Base-by-base conservation (phyloP, 2,888 invertebrate genomes). In the Nomada goodeniana region DNA sequence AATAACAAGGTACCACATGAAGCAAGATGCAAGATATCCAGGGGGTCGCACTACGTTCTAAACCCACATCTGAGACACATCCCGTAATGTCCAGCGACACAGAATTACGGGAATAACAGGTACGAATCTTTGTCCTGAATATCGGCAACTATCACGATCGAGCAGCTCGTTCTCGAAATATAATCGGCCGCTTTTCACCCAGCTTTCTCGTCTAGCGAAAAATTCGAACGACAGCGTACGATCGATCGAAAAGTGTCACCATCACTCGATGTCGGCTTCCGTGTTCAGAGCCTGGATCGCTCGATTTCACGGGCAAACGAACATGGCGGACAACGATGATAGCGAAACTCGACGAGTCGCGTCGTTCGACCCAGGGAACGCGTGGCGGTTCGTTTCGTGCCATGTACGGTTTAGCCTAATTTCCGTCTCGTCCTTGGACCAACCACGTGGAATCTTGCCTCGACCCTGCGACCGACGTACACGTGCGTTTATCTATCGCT, bases 401-500 rank as follows among this genome's bases (percentile, higher is more conserved):
- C 86, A 76, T 89, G 86, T 88, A 89, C 82, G 87, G 88, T 85
- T 88, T 88, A 89, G 85, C 89, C 88, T 88, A 89, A 89, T 89
- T 89, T 89, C 86, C 74, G 80, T 47, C 59, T 36, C 59, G 76
- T 82, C 87, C 76, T 77, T 88, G 80, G 53, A 86, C 65, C 75
- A 79, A 83, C 76, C 80, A 82, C 80, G 61, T 65, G 84, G 83
- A 88, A 84, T 86, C 76, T 76, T 83, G 80, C 78, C 69, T 44
- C 72, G 81, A 83, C 5, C 5, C 15, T 5, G 5, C 4, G 7
- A 4, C 7, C 18, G 2, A 52, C 5, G 5, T n/a, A 15, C 15
- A 52, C 52, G 52, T n/a, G 15, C 52, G n/a, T 52, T n/a, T 52
- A 15, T 52, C 52, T n/a, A 7, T 52, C 52, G 29, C 29, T 29